phyloP scores from a whole-genome alignment of 1,140 invertebrate species.

The Hormaphis cornu region DNA sequence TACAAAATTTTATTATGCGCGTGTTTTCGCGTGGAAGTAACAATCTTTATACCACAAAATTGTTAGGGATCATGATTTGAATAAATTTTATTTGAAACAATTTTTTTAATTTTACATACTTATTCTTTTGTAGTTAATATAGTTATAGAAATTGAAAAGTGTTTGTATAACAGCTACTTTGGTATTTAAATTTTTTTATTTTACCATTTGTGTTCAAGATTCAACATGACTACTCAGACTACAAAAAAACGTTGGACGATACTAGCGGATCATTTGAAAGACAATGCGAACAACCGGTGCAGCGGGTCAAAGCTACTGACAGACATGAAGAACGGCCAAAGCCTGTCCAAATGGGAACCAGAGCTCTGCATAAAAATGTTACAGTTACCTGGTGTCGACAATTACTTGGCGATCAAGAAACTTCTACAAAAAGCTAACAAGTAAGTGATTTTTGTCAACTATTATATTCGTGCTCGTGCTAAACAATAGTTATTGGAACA shows the following conservation, averaged over 20 bases:
- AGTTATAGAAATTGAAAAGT: no score
- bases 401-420: conserved; percentile 43
- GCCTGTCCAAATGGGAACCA: conserved; percentile 40
- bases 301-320: conserved; percentile 22
- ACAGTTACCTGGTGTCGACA: conserved; percentile 42
- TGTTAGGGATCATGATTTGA: no score
- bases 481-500: no score
- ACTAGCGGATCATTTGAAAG: not conserved
- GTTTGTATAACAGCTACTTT: no score
- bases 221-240: not conserved
- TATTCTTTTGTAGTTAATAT: no score
- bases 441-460: conserved; percentile 34
- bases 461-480: no score
- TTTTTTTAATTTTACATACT: no score
- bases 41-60: no score
- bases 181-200: not conserved
- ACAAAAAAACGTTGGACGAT: not conserved
- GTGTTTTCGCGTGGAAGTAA: no score
- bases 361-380: conserved; percentile 44
- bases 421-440: conserved; percentile 40
- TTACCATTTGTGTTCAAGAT: not conserved
- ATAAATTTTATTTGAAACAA: no score
- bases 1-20: no score
- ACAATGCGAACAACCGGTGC: not conserved
- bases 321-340: conserved; percentile 5